A percentile compares a stretch with the other conserved stretches of the same genome.
phyloP scores from a whole-genome alignment of 2,113 vertebrate species.

The Tachysurus vachellii region DNA sequence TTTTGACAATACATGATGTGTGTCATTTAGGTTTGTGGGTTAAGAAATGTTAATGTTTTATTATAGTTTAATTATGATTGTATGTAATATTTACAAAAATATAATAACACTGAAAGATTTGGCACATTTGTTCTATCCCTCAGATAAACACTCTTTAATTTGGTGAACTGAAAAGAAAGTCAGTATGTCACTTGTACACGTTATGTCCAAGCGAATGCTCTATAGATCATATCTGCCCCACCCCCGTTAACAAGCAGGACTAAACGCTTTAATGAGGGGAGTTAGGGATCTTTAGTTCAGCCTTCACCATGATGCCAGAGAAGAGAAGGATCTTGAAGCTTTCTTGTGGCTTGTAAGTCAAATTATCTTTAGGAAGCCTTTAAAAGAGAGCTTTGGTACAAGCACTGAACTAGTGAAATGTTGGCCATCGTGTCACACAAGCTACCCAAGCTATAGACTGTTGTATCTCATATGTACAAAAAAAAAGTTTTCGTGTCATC shows the following conservation, averaged over 20 bases:
- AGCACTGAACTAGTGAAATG: not conserved
- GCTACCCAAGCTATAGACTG: not conserved
- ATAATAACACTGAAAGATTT: not conserved
- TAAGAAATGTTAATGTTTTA: no score
- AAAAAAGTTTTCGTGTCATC: not conserved
- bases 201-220: not conserved
- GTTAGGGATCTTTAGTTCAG: no score
- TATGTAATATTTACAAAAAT: no score
- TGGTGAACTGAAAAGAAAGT: not conserved
- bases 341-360: not conserved
- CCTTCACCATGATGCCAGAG: no score
- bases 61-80: no score
- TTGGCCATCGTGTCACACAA: not conserved
- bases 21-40: no score
- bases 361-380: no score
- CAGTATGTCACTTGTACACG: not conserved
- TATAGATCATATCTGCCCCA: not conserved
- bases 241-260: not conserved
- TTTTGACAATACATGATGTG: not conserved
- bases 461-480: not conserved
- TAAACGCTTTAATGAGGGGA: no score
- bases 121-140: not conserved
- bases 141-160: not conserved
- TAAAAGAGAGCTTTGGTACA: not conserved
- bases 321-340: not conserved